Evolutionary conservation across 2,888 invertebrate species (phyloP), one percentile per base, ranked within the genome.

Genomic region (Drosophila trichaetosa): DNA sequence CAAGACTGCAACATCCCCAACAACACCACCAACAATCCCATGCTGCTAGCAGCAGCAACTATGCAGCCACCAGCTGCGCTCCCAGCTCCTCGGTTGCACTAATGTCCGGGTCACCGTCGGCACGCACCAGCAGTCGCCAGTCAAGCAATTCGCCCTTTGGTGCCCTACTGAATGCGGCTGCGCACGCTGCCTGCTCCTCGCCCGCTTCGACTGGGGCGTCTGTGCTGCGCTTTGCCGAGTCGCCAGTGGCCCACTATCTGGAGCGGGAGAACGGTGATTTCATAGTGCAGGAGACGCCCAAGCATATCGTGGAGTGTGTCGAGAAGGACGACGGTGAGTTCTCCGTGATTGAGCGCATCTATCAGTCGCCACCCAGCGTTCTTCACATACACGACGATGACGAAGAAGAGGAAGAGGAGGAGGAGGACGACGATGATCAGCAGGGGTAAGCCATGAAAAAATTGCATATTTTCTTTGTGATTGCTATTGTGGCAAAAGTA

Each of bases 191-290:
- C 21, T 83, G 88, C 8, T 82, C 90, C 8, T 87, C 92, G 16
- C 83, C 89, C 10, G 83, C 90, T 3, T 80, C 91, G 7, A 80
- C 88, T 31, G 60, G 52, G 2, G 90, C 93, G 0, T 93, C 93
- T 13, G 93, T 93, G 16, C 69, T 93, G 67, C 87, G 93, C 16
- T 93, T 83, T 69, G 93, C 93, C 11, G 93, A 93, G 69, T 92
- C 93, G 2, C 92, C 93, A 11, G 91, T 93, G 10, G 93, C 93
- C 3, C 93, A 93, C 66, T 93, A 93, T 79, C 76, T 92, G 42
- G 93, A 93, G 74, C 90, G 93, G 4, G 93, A 93, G 11, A 93
- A 93, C 68, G 93, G 93, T 4, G 93, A 93, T 66, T 93, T 93
- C 62, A 92, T 93, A 66, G 92, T 93, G 11, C 93, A 93, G 68